These are phyloP conservation scores for Trinorchestia longiramus DNA, from an alignment of 1,140 invertebrate species.

Conservation along the genomic window DNA sequence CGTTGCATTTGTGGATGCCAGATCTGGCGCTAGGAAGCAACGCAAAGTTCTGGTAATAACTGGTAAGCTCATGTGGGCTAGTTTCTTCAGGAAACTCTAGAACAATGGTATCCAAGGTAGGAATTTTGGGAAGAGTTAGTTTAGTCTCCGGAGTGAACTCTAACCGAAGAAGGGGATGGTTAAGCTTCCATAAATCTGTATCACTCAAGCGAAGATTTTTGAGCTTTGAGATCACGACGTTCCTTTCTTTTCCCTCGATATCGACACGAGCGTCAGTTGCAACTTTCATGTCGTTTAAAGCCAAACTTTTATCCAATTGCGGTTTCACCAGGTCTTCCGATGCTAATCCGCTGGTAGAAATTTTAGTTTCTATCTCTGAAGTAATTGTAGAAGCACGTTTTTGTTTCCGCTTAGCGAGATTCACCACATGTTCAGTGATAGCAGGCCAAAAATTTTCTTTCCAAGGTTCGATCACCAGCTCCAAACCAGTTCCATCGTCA, in stretches of 20 bases:
- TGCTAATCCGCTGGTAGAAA: neutral
- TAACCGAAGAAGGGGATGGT: neutral
- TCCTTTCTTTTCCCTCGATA: neutral
- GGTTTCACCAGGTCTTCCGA: neutral
- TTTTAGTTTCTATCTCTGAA: neutral
- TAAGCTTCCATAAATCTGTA: neutral
- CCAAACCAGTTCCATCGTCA: conserved; percentile 74
- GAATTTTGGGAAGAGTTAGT: conserved; percentile 59
- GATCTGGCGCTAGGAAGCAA: conserved; percentile 56
- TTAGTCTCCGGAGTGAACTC: conserved; percentile 47
- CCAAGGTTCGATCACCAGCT: conserved; percentile 74
- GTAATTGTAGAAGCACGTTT: neutral
- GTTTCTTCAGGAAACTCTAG: conserved; percentile 51
- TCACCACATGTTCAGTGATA: neutral
- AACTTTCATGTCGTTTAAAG: neutral
- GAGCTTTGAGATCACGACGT: neutral
- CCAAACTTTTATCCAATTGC: neutral
- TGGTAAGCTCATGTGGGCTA: neutral
- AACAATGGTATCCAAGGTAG: conserved; percentile 56
- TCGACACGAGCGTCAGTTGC: neutral
- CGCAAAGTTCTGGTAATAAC: neutral
- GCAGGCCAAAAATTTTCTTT: conserved; percentile 71
- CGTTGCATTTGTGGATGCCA: neutral
- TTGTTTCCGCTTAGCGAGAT: neutral
- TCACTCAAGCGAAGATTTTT: neutral